phyloP scores from a whole-genome alignment of 2,797 vertebrate species.

The Emydoidea blandingii region DNA sequence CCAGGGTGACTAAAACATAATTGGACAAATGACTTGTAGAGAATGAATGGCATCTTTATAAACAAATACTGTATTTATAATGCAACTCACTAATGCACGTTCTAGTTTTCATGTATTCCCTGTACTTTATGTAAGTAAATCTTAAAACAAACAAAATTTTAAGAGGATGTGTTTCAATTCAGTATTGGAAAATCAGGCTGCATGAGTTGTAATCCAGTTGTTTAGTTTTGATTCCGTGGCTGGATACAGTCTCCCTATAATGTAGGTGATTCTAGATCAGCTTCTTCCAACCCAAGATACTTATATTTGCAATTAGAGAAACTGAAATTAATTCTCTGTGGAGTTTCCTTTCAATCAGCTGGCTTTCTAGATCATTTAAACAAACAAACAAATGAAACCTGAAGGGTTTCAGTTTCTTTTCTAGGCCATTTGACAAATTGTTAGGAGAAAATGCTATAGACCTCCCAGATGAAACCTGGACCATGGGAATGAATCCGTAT shows the following conservation, averaged over 20 bases:
- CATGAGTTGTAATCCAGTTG: neutral
- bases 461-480: conserved; percentile 67
- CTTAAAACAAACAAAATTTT: neutral
- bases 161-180: no score
- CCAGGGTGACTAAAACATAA: neutral
- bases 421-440: conserved; percentile 64
- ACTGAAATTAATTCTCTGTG: conserved; percentile 38
- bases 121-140: neutral
- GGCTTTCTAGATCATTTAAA: conserved; percentile 26
- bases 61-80: neutral
- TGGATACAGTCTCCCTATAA: neutral
- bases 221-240: neutral
- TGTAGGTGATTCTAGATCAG: neutral
- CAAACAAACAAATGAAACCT: conserved; percentile 21
- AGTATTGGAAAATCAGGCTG: neutral
- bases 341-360: neutral
- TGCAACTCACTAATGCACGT: neutral
- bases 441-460: conserved; percentile 63
- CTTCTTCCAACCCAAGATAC: neutral
- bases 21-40: neutral
- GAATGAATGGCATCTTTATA: neutral
- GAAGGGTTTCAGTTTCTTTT: conserved; percentile 64
- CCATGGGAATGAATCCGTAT: conserved; percentile 71
- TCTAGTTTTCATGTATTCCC: neutral
- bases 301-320: conserved; percentile 15